These are phyloP conservation scores for Eonycteris spelaea DNA, from an alignment of 2,113 vertebrate genomes.

Conservation along the genomic window DNA sequence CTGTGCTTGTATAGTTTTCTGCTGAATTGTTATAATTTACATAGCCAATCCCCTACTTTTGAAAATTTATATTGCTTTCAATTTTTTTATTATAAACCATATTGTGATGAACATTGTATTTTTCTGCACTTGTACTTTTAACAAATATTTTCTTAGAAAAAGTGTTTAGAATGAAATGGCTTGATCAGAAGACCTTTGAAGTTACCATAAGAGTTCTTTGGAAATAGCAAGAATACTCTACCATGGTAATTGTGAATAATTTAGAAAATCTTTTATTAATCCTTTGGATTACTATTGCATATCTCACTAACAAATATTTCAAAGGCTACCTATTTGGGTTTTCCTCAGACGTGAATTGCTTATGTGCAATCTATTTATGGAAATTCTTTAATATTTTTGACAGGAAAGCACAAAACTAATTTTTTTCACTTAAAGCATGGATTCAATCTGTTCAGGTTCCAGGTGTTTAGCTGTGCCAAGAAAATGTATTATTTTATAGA, in stretches of 20 bases:
- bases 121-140: not conserved
- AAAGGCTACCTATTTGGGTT: conserved; percentile 66
- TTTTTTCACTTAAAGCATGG: conserved; percentile 63
- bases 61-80: not conserved
- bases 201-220: not conserved
- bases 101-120: not conserved
- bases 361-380: conserved; percentile 64
- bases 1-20: not conserved
- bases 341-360: conserved; percentile 38
- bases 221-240: not conserved
- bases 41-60: not conserved
- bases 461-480: conserved; percentile 63
- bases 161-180: not conserved
- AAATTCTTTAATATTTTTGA: conserved; percentile 68
- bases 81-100: not conserved
- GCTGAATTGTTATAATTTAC: not conserved
- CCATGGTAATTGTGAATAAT: not conserved
- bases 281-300: not conserved
- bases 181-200: conserved; percentile 8
- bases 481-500: conserved; percentile 64
- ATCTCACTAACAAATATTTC: conserved; percentile 44
- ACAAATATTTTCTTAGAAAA: conserved; percentile 39
- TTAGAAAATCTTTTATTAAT: not conserved
- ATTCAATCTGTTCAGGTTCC: conserved; percentile 68
- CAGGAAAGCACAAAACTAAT: conserved; percentile 70